phyloP scores from a whole-genome alignment of 2,113 vertebrate species.

The Grallaria varia region DNA sequence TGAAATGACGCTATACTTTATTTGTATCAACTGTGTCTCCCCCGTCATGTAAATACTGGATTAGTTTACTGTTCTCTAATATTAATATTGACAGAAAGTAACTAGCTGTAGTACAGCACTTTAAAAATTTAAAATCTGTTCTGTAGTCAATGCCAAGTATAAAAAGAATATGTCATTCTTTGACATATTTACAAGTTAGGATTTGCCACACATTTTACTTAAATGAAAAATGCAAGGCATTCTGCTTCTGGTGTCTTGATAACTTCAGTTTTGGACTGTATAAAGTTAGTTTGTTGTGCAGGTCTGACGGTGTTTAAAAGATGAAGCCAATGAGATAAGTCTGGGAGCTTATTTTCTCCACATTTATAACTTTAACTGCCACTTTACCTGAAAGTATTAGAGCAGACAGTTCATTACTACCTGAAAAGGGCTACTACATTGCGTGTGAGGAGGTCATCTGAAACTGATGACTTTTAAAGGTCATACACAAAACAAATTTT shows the following conservation, averaged over 20 bases:
- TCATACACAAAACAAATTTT: constrained; percentile 39
- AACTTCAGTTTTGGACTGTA: neutral
- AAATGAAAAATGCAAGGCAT: neutral
- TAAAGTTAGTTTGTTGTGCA: neutral
- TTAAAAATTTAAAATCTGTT: neutral
- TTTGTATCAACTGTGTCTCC: neutral
- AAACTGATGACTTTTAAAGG: constrained; percentile 56
- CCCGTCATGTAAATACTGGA: neutral
- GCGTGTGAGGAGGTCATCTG: constrained; percentile 40
- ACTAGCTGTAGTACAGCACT: neutral
- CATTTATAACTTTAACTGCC: constrained; percentile 25
- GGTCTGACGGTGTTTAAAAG: neutral
- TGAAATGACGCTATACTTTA: neutral
- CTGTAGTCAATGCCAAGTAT: neutral
- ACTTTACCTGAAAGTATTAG: constrained; percentile 1
- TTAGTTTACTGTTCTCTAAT: neutral
- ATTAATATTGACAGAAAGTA: neutral
- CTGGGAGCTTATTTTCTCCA: constrained; percentile 25
- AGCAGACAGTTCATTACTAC: constrained; percentile 51
- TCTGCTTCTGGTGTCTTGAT: neutral
- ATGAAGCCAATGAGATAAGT: constrained; percentile 26
- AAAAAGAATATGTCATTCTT: neutral
- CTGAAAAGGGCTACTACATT: neutral
- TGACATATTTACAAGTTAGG: neutral
- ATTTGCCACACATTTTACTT: neutral